phyloP scores from a whole-genome alignment of 2,797 vertebrate species.

The Pipistrellus kuhlii region DNA sequence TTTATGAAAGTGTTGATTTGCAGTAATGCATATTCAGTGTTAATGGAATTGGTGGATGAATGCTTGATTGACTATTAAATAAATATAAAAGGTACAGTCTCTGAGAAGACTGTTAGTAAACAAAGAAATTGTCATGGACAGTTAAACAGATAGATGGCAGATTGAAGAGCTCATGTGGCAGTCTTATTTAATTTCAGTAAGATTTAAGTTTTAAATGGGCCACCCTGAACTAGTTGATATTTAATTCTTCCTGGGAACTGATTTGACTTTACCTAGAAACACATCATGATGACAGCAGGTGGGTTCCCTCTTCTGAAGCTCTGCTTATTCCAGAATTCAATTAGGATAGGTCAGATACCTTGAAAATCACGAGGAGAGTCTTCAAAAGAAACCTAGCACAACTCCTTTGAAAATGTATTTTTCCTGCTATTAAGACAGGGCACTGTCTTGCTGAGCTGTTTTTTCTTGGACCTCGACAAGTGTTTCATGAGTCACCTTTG shows the following conservation, averaged over 20 bases:
- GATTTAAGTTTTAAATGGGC: constrained; percentile 66
- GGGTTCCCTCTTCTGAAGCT: constrained; percentile 58
- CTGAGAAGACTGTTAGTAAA: not conserved
- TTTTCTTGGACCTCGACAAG: constrained; percentile 71
- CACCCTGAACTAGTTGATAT: constrained; percentile 53
- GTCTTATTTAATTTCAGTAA: constrained; percentile 65
- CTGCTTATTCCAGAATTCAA: constrained; percentile 76
- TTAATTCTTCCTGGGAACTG: constrained; percentile 65
- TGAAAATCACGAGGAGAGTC: constrained; percentile 73
- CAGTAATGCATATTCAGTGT: not conserved
- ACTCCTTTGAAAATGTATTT: constrained; percentile 80
- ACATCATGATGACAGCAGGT: constrained; percentile 55
- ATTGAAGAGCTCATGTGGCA: not conserved
- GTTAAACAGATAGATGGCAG: constrained; percentile 27
- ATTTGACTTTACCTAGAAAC: constrained; percentile 75
- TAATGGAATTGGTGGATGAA: not conserved
- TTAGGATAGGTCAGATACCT: constrained; percentile 79
- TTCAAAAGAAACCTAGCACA: constrained; percentile 78
- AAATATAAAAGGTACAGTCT: not conserved
- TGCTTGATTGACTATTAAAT: not conserved
- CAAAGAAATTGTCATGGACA: not conserved
- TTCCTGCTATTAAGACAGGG: constrained; percentile 82
- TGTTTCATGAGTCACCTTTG: constrained; percentile 81
- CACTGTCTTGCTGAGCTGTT: constrained; percentile 81
- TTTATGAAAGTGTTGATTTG: not conserved